A percentile compares a stretch with the other conserved stretches of the same genome.
Conservation (phyloP, 2,797 vertebrate species). For the Alosa sapidissima region DNA sequence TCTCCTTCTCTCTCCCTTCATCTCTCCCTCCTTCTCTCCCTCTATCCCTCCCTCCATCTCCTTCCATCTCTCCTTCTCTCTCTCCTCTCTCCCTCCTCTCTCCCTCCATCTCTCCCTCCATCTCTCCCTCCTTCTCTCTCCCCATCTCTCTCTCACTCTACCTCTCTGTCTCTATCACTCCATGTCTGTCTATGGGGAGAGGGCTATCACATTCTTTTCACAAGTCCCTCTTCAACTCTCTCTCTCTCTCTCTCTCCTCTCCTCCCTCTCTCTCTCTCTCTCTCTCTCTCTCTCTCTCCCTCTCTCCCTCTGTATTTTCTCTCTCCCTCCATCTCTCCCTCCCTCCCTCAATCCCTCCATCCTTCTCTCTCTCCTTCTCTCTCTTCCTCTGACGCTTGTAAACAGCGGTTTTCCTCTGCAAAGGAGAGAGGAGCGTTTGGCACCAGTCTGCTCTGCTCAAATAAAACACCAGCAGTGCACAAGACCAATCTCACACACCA, state of each 20-base stretch:
- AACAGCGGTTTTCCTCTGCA: slow-evolving; percentile 37
- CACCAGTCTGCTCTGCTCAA: slow-evolving; percentile 41
- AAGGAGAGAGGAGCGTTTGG: slow-evolving; percentile 38
- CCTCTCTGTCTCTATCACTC: too few species aligned
- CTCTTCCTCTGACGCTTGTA: slow-evolving; percentile 27
- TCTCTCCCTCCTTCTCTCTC: too few species aligned
- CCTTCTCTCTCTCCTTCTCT: neutral
- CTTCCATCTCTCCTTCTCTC: neutral
- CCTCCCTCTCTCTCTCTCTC: slow-evolving; percentile 18
- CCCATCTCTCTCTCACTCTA: too few species aligned
- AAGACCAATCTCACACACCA: slow-evolving; percentile 44
- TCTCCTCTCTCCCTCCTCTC: too few species aligned
- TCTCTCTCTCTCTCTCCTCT: neutral
- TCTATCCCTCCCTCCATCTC: neutral
- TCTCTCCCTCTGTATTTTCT: slow-evolving; percentile 3
- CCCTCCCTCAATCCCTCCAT: slow-evolving; percentile 1
- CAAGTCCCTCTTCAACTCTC: neutral
- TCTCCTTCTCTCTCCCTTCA: neutral
- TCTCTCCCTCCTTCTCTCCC: neutral
- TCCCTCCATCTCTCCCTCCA: too few species aligned
- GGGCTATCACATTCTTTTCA: too few species aligned
- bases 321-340: neutral
- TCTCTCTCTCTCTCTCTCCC: slow-evolving; percentile 8
- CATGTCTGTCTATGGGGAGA: too few species aligned
- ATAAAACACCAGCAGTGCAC: slow-evolving; percentile 43